Evolutionary conservation across 1,140 invertebrate species (phyloP).

Genomic region (Leptinotarsa lineolata): DNA sequence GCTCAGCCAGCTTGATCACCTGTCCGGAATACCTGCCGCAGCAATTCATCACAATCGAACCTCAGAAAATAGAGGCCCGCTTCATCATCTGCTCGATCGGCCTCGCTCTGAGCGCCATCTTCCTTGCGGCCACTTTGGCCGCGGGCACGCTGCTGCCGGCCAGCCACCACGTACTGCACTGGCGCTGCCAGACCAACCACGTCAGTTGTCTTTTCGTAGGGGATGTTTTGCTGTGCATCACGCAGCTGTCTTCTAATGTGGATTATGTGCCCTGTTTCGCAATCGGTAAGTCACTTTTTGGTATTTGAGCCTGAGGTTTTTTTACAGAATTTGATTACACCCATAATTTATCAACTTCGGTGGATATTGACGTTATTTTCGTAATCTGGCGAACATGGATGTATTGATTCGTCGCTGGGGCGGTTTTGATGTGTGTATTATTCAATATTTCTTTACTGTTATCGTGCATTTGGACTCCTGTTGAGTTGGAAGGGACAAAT

Average conservation of each 20-base stretch:
- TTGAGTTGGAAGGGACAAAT: too few relatives aligned
- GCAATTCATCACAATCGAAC: constrained; percentile 36
- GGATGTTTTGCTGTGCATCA: constrained; percentile 74
- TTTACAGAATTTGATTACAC: too few relatives aligned
- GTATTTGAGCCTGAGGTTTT: too few relatives aligned
- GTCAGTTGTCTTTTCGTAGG: constrained; percentile 78
- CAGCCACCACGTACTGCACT: constrained; percentile 81
- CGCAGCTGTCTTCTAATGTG: constrained; percentile 69
- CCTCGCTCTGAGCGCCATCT: constrained; percentile 75
- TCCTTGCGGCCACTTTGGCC: constrained; percentile 75
- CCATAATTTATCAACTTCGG: too few relatives aligned
- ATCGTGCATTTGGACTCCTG: too few relatives aligned
- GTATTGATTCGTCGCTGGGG: too few relatives aligned
- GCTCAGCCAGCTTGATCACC: constrained; percentile 40
- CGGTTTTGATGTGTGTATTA: too few relatives aligned
- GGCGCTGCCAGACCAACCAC: constrained; percentile 83
- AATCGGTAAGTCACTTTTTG: constrained; percentile 64
- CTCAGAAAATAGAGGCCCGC: constrained; percentile 57
- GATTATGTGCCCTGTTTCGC: constrained; percentile 61
- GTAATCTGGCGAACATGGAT: too few relatives aligned
- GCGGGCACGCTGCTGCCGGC: constrained; percentile 76
- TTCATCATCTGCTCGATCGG: constrained; percentile 74
- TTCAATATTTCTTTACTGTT: too few relatives aligned
- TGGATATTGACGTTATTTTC: too few relatives aligned
- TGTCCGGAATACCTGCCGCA: constrained; percentile 38